These are phyloP conservation scores for Catajapyx aquilonaris DNA, from an alignment of 1,140 invertebrate genomes.

Conservation along the genomic window DNA sequence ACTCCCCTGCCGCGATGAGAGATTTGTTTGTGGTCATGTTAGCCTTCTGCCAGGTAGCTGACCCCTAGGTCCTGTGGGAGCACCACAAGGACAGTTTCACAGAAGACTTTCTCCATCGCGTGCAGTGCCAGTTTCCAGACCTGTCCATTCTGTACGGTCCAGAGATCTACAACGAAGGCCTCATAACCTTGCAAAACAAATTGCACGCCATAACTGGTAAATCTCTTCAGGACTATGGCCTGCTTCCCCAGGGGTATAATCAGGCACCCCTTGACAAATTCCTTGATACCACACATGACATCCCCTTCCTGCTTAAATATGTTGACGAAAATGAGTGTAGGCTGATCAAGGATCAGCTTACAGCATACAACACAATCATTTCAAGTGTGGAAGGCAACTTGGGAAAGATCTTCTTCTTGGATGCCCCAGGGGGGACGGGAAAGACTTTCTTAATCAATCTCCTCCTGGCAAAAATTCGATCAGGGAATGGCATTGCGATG, in stretches of 20 bases:
- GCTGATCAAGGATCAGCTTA: neutral
- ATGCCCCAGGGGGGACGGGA: conserved; percentile 11
- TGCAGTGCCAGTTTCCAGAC: neutral
- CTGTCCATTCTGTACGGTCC: neutral
- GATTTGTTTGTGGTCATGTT: conserved; percentile 12
- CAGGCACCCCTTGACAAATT: neutral
- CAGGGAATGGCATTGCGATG: conserved; percentile 16
- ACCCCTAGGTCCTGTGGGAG: conserved; percentile 10
- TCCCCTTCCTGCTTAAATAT: neutral
- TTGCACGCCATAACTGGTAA: conserved; percentile 1
- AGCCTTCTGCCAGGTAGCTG: conserved; percentile 4
- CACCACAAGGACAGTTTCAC: conserved; percentile 3
- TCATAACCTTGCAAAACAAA: neutral
- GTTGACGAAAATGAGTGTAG: too few relatives aligned
- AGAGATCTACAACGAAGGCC: neutral
- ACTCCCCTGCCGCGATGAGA: conserved; percentile 10
- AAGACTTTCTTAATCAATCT: conserved; percentile 15
- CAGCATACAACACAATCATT: conserved; percentile 10
- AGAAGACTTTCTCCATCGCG: conserved; percentile 7
- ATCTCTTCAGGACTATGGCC: neutral
- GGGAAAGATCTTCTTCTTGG: conserved; percentile 10
- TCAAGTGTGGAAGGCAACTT: conserved; percentile 1
- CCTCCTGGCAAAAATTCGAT: conserved; percentile 13
- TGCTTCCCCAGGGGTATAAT: conserved; percentile 1
- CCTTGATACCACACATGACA: neutral